Conservation (phyloP, 2,888 invertebrate genomes). For the Acrocyrtus sp. region DNA sequence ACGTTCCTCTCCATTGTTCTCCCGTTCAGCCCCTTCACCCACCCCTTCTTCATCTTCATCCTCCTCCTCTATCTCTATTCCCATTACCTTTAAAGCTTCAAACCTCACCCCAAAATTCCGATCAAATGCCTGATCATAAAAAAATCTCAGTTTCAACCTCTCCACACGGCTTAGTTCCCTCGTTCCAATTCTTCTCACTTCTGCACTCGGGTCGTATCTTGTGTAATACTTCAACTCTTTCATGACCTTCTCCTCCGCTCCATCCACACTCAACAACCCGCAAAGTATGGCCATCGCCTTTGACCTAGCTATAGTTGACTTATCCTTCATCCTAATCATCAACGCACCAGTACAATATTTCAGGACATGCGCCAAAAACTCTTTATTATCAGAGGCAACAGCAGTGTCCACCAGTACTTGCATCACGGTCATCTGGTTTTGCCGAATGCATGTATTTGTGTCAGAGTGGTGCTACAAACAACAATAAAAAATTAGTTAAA, state of each 20-base stretch:
- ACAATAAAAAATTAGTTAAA: not conserved
- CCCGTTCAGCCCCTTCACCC: too few relatives aligned
- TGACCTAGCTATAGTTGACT: not conserved
- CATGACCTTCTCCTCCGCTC: not conserved
- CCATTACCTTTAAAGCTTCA: conserved; percentile 22
- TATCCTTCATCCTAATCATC: not conserved
- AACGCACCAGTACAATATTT: not conserved
- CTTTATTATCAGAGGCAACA: not conserved
- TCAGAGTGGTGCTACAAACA: not conserved
- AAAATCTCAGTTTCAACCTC: conserved; percentile 1
- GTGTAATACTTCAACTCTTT: conserved; percentile 22
- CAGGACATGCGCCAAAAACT: not conserved
- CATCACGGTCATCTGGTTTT: not conserved
- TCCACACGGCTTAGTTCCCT: not conserved
- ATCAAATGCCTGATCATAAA: conserved; percentile 36
- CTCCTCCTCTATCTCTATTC: too few relatives aligned
- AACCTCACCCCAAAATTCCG: conserved; percentile 4
- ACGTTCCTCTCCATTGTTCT: not conserved
- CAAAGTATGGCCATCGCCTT: not conserved
- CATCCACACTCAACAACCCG: not conserved
- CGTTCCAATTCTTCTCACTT: conserved; percentile 15
- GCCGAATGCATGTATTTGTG: not conserved
- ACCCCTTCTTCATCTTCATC: too few relatives aligned
- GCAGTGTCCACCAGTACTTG: not conserved
- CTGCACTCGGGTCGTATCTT: conserved; percentile 19